phyloP scores from a whole-genome alignment of 2,888 invertebrate species.

The Drosophila paranaensis region DNA sequence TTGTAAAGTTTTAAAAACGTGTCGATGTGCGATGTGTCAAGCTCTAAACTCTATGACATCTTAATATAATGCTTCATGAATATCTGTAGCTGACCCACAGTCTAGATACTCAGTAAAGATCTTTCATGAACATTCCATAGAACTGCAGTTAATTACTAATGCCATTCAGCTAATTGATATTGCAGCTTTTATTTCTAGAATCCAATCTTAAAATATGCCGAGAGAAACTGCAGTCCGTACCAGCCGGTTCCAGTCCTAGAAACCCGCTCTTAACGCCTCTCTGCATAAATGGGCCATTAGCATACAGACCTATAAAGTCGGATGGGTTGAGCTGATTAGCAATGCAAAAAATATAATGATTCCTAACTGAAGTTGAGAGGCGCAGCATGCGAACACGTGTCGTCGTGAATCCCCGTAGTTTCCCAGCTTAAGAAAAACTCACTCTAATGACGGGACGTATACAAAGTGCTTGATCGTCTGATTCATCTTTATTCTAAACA shows the following conservation, averaged over 20 bases:
- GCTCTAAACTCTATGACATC: neutral
- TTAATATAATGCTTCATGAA: neutral
- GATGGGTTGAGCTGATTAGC: slow-evolving; percentile 19
- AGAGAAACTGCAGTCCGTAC: slow-evolving; percentile 7
- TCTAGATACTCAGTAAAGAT: neutral
- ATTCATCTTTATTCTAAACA: neutral
- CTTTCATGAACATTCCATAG: neutral
- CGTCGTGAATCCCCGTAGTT: slow-evolving; percentile 14
- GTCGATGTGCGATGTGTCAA: too few relatives aligned
- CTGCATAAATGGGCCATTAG: slow-evolving; percentile 18
- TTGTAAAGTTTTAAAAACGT: slow-evolving; percentile 4
- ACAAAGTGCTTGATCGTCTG: slow-evolving; percentile 26
- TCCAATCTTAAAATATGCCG: neutral
- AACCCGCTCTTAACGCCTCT: neutral
- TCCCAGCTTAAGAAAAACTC: slow-evolving; percentile 1
- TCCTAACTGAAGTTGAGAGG: slow-evolving; percentile 4
- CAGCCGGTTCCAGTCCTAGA: slow-evolving; percentile 16
- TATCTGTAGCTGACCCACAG: too few relatives aligned
- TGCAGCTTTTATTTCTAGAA: neutral
- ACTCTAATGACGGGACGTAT: slow-evolving; percentile 27
- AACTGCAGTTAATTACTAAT: neutral
- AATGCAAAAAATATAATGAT: slow-evolving; percentile 31
- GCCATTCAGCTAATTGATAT: neutral
- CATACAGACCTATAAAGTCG: slow-evolving; percentile 2
- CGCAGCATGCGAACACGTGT: slow-evolving; percentile 13